These are phyloP conservation scores for Azemiops feae DNA, from an alignment of 2,113 vertebrate species.

Conservation along the genomic window DNA sequence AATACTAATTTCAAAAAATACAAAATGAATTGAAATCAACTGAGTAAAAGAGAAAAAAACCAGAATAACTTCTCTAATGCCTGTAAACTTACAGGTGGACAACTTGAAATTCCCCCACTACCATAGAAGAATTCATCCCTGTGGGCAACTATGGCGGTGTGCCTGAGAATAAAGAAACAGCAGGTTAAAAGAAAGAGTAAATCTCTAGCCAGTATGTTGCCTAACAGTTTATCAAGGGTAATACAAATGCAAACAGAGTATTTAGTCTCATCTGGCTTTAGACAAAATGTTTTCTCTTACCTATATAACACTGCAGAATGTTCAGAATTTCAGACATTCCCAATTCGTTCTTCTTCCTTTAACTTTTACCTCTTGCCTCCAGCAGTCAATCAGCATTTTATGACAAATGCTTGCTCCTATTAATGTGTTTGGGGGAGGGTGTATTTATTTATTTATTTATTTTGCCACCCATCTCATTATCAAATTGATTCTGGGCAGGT, in stretches of 20 bases:
- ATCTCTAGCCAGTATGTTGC: background rate
- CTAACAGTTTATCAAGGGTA: background rate
- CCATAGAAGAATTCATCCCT: conserved; percentile 91
- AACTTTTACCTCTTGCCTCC: background rate
- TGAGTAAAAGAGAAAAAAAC: background rate
- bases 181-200: conserved; percentile 1
- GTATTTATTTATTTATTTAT: background rate
- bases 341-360: background rate
- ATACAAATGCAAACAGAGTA: background rate
- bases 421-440: background rate
- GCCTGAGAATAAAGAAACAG: conserved; percentile 70
- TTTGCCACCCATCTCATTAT: background rate
- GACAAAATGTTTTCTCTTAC: conserved; percentile 13
- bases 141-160: conserved; percentile 89
- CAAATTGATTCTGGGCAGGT: background rate
- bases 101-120: conserved; percentile 84
- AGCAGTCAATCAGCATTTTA: background rate
- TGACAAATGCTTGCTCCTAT: background rate
- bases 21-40: conserved; percentile 12
- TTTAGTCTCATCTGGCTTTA: background rate
- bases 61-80: background rate
- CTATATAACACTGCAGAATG: background rate
- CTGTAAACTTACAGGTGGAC: conserved; percentile 82
- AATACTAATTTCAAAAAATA: background rate
- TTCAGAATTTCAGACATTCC: background rate